phyloP scores from a whole-genome alignment of 2,113 vertebrate genomes.

The Solenodon paradoxus region DNA sequence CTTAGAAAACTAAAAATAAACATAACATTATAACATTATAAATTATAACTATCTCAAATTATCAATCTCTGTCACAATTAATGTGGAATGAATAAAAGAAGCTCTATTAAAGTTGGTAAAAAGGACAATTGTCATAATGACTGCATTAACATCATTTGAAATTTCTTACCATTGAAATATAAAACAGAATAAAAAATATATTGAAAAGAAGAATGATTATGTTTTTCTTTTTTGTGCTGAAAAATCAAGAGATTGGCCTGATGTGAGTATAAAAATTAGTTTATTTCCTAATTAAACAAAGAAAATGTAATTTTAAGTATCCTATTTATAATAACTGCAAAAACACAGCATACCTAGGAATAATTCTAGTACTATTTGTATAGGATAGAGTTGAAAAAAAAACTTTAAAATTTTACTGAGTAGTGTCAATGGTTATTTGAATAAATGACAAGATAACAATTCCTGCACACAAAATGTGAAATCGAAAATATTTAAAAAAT shows the following conservation, averaged over 20 bases:
- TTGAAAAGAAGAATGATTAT: neutral
- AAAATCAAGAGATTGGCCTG: neutral
- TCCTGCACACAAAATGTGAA: neutral
- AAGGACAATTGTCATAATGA: neutral
- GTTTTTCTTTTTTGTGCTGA: neutral
- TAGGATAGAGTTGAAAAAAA: neutral
- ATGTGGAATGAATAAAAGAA: neutral
- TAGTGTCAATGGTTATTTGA: neutral
- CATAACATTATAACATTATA: neutral
- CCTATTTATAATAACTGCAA: neutral
- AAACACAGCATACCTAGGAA: neutral
- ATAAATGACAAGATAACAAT: neutral
- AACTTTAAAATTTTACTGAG: neutral
- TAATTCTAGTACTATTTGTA: neutral
- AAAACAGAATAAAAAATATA: neutral
- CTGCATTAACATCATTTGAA: neutral
- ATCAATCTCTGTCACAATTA: neutral
- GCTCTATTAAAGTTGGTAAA: neutral
- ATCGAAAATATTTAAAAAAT: neutral
- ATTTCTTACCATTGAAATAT: neutral
- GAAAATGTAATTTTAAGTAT: slow-evolving; percentile 31
- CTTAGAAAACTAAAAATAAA: slow-evolving; percentile 12
- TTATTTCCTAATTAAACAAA: neutral
- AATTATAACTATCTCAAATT: neutral
- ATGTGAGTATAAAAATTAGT: neutral